These are phyloP conservation scores for Zoanthus solanderi DNA, from an alignment of 92 coral and sea anemone genomes.

Conservation along the genomic window DNA sequence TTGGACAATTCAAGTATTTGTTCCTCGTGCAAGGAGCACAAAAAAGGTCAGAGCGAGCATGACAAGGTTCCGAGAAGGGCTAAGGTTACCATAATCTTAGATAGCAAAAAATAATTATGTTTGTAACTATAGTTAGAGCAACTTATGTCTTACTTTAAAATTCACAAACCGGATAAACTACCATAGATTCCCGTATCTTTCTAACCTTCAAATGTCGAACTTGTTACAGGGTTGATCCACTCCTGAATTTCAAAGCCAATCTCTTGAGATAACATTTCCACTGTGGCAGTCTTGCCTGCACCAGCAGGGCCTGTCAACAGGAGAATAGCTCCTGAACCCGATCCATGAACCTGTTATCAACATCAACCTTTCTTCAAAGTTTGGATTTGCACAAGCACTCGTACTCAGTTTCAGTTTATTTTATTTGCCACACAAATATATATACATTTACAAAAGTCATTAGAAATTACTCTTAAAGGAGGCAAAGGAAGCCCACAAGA, in stretches of 20 bases:
- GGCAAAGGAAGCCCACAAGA: too few species aligned
- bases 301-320: constrained; percentile 97
- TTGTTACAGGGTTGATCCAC: constrained; percentile 88
- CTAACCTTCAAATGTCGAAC: constrained; percentile 65
- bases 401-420: too few species aligned
- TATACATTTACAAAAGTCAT: too few species aligned
- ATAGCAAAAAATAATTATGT: too few species aligned
- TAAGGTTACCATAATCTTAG: too few species aligned
- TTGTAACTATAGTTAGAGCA: too few species aligned
- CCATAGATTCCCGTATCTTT: neutral
- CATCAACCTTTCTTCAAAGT: neutral
- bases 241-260: constrained; percentile 89
- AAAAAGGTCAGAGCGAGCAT: too few species aligned
- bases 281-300: constrained; percentile 92
- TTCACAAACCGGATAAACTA: neutral
- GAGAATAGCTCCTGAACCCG: constrained; percentile 75
- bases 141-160: neutral
- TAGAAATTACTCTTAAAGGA: too few species aligned
- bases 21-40: too few species aligned
- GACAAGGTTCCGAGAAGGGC: too few species aligned
- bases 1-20: too few species aligned
- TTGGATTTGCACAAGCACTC: neutral
- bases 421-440: too few species aligned
- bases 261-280: constrained; percentile 83
- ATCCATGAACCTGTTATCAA: constrained; percentile 26